Base-by-base conservation (phyloP, 2,797 vertebrate genomes). In the Acipenser oxyrinchus region DNA sequence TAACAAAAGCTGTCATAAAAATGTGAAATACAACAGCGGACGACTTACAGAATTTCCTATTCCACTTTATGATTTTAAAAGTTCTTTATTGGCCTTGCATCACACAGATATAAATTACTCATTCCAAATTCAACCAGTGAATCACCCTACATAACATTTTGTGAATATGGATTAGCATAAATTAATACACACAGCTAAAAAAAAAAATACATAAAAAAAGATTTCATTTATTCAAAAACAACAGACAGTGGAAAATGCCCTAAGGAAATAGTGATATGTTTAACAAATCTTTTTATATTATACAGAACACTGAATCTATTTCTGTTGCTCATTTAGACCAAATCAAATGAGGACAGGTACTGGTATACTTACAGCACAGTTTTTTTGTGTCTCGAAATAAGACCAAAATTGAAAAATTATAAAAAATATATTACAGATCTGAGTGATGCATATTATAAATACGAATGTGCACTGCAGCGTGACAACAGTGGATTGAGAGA, bases 271-370 rank as follows among this genome's bases (percentile, higher is more conserved):
- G 11, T 15, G 12, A n/a, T 11, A 11, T 58, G 55, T 15, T 58
- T 58, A 58, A n/a, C 37, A 37, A 58, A 11, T 7, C 70, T 60
- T 59, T 73, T 67, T 48, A 9, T 78, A 78, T 79, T 72, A 71
- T 67, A 68, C 75, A 77, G 74, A 72, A 68, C 57, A 6, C 12
- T 10, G 58, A 74, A 75, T 80, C 77, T 70, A 73, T 81, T 69
- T 75, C 15, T 68, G 65, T 71, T 60, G 72, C 73, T 61, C 65
- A 75, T 75, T 58, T n/a, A 58, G 55, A 58, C 55, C 55, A 58
- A 58, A 58, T 58, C 55, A 58, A n/a, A 53, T 53, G 9, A n/a
- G 55, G 55, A 58, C 11, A 13, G 55, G 12, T 10, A n/a, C 55
- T 58, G 55, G 55, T 11, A 13, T n/a, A 55, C 62, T 69, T 49